Evolutionary conservation across 2,888 invertebrate genomes (phyloP).

Genomic region (Pristionchus arcanus): DNA sequence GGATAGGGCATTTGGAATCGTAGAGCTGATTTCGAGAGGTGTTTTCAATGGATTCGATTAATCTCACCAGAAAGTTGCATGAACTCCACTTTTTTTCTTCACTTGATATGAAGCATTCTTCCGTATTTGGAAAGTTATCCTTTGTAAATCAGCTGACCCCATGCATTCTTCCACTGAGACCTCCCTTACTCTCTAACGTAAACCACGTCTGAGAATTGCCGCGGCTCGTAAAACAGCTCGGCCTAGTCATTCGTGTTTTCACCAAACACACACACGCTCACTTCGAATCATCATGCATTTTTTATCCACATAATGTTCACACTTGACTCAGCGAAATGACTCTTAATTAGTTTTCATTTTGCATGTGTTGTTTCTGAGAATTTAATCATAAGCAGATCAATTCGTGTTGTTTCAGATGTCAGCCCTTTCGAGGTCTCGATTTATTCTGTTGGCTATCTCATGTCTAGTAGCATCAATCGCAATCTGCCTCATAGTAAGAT

Average conservation of each 20-base stretch:
- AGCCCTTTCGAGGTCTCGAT: conserved; percentile 36
- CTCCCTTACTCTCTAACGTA: conserved; percentile 35
- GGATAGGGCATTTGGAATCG: conserved; percentile 44
- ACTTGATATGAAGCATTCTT: background rate
- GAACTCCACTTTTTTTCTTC: background rate
- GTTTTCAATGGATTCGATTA: background rate
- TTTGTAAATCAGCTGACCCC: conserved; percentile 5
- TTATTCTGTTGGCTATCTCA: conserved; percentile 40
- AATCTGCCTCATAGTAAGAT: conserved; percentile 21
- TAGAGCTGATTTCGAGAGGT: background rate
- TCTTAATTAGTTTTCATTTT: background rate
- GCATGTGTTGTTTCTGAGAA: background rate
- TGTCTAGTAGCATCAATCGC: conserved; percentile 29
- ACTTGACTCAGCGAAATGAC: background rate
- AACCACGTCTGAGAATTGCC: background rate
- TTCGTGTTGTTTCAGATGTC: background rate
- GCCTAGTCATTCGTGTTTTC: conserved; percentile 32
- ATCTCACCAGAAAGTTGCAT: background rate
- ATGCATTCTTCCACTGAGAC: background rate
- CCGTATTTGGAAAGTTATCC: background rate
- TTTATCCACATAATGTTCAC: background rate
- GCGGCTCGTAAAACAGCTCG: conserved; percentile 33
- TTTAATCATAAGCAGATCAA: background rate
- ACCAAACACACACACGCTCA: background rate
- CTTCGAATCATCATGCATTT: background rate